Evolutionary conservation across 2,888 invertebrate genomes (phyloP), one percentile per base, ranked within the genome.

Genomic region (Hipparchia sbordonii): DNA sequence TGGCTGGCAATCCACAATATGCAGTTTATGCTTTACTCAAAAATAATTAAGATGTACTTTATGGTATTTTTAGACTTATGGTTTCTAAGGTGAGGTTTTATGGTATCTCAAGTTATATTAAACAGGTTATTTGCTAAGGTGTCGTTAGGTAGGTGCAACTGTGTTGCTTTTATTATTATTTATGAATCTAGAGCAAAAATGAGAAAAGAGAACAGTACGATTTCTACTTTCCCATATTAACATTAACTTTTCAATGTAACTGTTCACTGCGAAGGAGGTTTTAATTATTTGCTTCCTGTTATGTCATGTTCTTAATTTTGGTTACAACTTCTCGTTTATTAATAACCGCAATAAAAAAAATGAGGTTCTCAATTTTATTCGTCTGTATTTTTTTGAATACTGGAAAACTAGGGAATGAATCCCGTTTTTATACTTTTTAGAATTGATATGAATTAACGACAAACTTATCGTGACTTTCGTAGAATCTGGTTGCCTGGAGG

Each of bases 201-300:
- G 8, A 13, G 46, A 13, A 39, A 61, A 61, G n/a, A 2, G 13
- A 23, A 23, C 48, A 4, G 2, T 51, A 8, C 6, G 12, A 52
- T 65, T 65, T 65, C 65, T 51, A 65, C 51, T 65, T 65, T 51
- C 63, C 51, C 65, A 52, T n/a, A 65, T 39, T 33, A 52, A 52
- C 33, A 33, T 65, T 33, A 65, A 9, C 46, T 63, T 51, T n/a
- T 67, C 46, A 52, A 52, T 67, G 54, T 52, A 60, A 62, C 48
- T 56, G 60, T n/a, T 62, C 63, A 23, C 23, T 9, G 12, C 51
- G 57, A 56, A 69, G 69, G 68, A 70, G 52, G 48, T 54, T 23
- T 48, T 74, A 77, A 74, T 75, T 62, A 71, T 70, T 65, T 52
- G 59, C 65, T 75, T 78, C 77, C 75, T 72, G 72, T 69, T 69